Evolutionary conservation across 2,888 invertebrate genomes (phyloP).

Genomic region (Rhogogaster chlorosoma): DNA sequence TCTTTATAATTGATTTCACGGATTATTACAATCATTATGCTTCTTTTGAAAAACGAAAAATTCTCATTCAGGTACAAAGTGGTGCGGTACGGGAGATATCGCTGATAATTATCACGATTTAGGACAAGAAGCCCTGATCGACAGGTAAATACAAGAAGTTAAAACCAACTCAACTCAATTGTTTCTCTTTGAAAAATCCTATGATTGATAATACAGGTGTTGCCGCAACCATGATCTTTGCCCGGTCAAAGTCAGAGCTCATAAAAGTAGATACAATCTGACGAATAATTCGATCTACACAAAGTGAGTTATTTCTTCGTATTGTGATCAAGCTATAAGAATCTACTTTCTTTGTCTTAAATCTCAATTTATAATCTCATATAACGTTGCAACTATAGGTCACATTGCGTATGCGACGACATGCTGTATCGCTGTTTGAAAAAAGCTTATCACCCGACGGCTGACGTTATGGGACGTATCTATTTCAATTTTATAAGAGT

Average conservation of each 20-base stretch:
- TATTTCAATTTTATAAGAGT: constrained; percentile 92
- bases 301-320: constrained; percentile 79
- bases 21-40: neutral
- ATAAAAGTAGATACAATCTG: constrained; percentile 87
- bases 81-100: constrained; percentile 95
- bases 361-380: constrained; percentile 19
- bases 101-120: constrained; percentile 91
- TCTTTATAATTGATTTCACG: neutral
- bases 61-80: constrained; percentile 88
- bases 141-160: constrained; percentile 65
- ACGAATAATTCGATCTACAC: constrained; percentile 92
- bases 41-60: constrained; percentile 24
- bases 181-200: neutral
- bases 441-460: constrained; percentile 85
- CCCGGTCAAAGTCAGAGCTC: constrained; percentile 88
- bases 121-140: constrained; percentile 82
- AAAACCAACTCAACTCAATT: neutral
- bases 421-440: constrained; percentile 91
- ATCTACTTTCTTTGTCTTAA: constrained; percentile 10
- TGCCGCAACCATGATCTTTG: constrained; percentile 95
- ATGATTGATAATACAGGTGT: constrained; percentile 79
- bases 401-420: constrained; percentile 93
- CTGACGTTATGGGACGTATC: constrained; percentile 89
- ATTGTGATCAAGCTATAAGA: constrained; percentile 27
- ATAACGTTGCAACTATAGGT: constrained; percentile 77